Evolutionary conservation across 2,113 vertebrate species (phyloP), one percentile per base, ranked within the genome.

Genomic region (Tangachromis dhanisi): DNA sequence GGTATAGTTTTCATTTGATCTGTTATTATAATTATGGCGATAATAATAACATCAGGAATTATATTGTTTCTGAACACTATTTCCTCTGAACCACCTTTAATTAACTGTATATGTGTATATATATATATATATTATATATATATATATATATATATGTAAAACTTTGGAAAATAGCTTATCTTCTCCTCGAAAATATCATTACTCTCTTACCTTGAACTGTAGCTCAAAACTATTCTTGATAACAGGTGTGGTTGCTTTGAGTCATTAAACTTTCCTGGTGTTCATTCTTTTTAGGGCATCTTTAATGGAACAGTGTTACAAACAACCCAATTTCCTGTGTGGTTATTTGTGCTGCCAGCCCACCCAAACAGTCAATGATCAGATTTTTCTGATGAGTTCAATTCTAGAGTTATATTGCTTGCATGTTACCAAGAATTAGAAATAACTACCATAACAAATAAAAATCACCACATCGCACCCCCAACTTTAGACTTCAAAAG

Each of bases 101-200:
- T 13, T 5, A 13, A 68, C 63, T 40, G 7, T 21, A 2, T 8
- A 1, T 38, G 0, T 66, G 1, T 11, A 19, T 19, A 4, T 19
- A 49, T 51, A 19, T 9, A 9, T 19, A 5, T 5, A n/a, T 51
- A 19, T 19, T 9, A 9, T 19, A 5, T 11, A 19, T 19, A 4
- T 19, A 49, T 51, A 19, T 9, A 9, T 19, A 5, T 5, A n/a
- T 51, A 19, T 19, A 3, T 51, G 51, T 54, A 14, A 55, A 55
- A 21, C 19, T 14, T 38, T 21, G 33, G 5, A 21, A 68, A 40
- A 68, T 9, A 68, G 11, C 63, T 4, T 3, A 40, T 68, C 40
- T 68, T 68, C 35, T n/a, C 35, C n/a, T 21, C 2, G 0, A 68
- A 68, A n/a, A 66, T 35, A n/a, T 38, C 17, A 8, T 66, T 68